Base-by-base conservation (phyloP, 2,113 vertebrate species). In the Sylvilagus bachmani region DNA sequence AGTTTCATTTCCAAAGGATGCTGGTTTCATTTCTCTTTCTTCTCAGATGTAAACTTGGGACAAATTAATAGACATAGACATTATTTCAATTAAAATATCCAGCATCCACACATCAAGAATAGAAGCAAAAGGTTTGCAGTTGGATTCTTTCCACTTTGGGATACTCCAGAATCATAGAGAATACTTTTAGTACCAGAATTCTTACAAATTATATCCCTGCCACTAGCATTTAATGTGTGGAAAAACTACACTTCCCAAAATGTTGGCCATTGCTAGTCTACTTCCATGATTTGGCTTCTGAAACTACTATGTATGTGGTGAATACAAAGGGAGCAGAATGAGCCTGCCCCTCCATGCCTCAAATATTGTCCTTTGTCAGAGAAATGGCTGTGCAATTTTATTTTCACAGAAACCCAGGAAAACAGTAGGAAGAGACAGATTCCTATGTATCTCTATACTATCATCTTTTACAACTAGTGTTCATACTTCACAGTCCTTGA, bases 401-500 rank as follows among this genome's bases (percentile, higher is more conserved):
- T 67, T 83, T 96, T 79, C 53, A 74, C 10, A 69, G 31, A 71
- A 66, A 14, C 5, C 11, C 64, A 89, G 38, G 17, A 79, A 73
- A 89, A 29, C 13, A 77, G 33, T 2, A n/a, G 58, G 14, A 1
- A 6, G 12, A 61, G 11, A 31, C 9, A 24, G 16, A 64, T 17
- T 11, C 33, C 16, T 36, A 11, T 29, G 27, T 64, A 78, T 44
- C 12, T 80, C 71, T 27, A 11, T 55, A 55, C 5, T 71, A 66
- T 27, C 27, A 82, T 82, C 21, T 91, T 88, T 70, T 14, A 93
- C 7, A 10, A 90, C 2, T 14, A 71, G 16, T 85, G 0, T 77
- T 44, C 29, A 88, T 93, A 17, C 29, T 61, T 84, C 71, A 77
- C 19, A 90, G 44, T 67, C 44, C 22, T 88, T 77, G 25, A 93